These are phyloP conservation scores for Salvelinus namaycush DNA, from an alignment of 2,113 vertebrate genomes.

Conservation along the genomic window DNA sequence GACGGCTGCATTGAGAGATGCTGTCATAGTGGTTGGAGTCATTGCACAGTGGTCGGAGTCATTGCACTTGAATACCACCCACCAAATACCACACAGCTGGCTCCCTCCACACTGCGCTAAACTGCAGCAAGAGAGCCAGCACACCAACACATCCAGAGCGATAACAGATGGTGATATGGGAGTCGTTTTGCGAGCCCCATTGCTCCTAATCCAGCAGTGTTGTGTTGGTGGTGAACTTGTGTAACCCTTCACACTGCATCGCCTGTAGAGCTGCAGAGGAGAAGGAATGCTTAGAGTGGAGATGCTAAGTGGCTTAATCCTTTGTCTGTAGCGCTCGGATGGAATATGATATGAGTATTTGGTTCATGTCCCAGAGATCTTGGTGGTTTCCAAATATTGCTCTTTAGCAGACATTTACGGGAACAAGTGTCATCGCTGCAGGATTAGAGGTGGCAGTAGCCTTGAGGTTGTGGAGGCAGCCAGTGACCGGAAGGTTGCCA, in stretches of 20 bases:
- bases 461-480: no score
- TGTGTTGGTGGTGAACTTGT: slow-evolving; percentile 35
- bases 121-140: slow-evolving; percentile 14
- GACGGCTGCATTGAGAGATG: slow-evolving; percentile 48
- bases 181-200: slow-evolving; percentile 14
- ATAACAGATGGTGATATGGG: slow-evolving; percentile 60
- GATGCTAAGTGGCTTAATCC: slow-evolving; percentile 44
- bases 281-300: slow-evolving; percentile 5
- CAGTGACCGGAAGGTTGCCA: no score
- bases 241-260: slow-evolving; percentile 26
- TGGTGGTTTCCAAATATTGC: slow-evolving; percentile 12
- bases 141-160: slow-evolving; percentile 42
- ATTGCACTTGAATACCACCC: slow-evolving; percentile 73
- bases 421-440: not conserved
- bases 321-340: slow-evolving; percentile 14
- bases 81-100: slow-evolving; percentile 70
- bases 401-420: not conserved
- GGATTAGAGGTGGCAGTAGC: not conserved
- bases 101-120: slow-evolving; percentile 18
- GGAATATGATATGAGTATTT: slow-evolving; percentile 10
- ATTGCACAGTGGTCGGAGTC: slow-evolving; percentile 65
- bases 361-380: slow-evolving; percentile 2
- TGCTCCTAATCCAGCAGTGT: slow-evolving; percentile 35
- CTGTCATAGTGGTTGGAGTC: slow-evolving; percentile 59
- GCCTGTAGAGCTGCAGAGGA: not conserved